phyloP scores from a whole-genome alignment of 2,797 vertebrate species.

The Sitta carolinensis region DNA sequence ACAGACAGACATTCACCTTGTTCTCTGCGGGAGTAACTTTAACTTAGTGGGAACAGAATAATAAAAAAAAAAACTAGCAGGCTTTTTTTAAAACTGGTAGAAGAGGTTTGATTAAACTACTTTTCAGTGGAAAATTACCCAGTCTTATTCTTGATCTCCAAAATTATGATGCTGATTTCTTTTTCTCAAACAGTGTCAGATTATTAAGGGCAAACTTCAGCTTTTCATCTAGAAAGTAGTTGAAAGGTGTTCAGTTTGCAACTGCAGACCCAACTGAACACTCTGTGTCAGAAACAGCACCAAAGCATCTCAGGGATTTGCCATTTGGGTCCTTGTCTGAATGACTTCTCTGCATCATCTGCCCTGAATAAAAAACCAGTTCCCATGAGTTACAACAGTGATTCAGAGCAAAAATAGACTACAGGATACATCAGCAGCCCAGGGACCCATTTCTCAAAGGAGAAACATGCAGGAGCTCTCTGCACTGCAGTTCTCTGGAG shows the following conservation, averaged over 20 bases:
- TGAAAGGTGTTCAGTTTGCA: not conserved
- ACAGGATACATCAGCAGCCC: not conserved
- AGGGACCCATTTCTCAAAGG: not conserved
- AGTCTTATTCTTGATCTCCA: not conserved
- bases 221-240: not conserved
- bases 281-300: not conserved
- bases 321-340: not conserved
- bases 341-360: not conserved
- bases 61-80: not conserved
- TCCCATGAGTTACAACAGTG: not conserved
- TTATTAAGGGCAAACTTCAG: not conserved
- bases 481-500: not conserved
- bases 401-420: constrained; percentile 12
- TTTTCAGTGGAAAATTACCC: not conserved
- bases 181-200: not conserved
- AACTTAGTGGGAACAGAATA: not conserved
- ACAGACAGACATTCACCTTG: not conserved
- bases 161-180: not conserved
- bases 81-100: not conserved
- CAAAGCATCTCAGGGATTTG: not conserved
- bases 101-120: not conserved
- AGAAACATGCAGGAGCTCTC: not conserved
- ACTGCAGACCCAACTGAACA: not conserved
- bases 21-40: not conserved
- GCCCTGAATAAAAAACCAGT: not conserved